Conservation (phyloP, 2,888 invertebrate species). For the Ctena decussata region DNA sequence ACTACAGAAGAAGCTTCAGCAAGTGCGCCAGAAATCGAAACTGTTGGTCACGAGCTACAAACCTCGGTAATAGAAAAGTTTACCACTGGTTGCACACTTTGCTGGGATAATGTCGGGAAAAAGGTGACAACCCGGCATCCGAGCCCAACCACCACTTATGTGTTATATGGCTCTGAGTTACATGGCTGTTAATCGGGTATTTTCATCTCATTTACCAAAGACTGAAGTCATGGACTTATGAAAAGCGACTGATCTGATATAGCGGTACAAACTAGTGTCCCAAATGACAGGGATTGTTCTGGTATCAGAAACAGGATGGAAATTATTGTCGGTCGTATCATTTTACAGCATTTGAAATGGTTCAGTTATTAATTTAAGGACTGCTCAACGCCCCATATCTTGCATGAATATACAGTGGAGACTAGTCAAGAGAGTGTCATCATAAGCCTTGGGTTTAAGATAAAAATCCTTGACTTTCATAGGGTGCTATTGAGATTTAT, state of each 20-base stretch:
- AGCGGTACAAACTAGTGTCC: constrained; percentile 5
- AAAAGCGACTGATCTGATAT: constrained; percentile 20
- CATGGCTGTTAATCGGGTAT: constrained; percentile 38
- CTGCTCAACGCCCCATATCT: constrained; percentile 18
- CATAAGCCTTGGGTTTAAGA: constrained; percentile 45
- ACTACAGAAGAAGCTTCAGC: neutral
- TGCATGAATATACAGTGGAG: constrained; percentile 36
- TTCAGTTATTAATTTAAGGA: constrained; percentile 35
- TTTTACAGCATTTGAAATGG: constrained; percentile 36
- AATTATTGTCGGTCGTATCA: constrained; percentile 37
- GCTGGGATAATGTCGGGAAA: constrained; percentile 57
- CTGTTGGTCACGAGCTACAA: neutral
- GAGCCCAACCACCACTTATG: constrained; percentile 4
- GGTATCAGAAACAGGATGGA: constrained; percentile 21
- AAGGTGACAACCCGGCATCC: constrained; percentile 38
- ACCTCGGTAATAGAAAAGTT: neutral
- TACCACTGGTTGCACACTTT: constrained; percentile 42
- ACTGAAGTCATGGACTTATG: neutral
- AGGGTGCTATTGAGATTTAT: constrained; percentile 43
- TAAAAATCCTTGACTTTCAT: constrained; percentile 42
- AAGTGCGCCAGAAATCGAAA: neutral
- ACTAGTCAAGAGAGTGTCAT: constrained; percentile 32
- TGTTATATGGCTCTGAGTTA: constrained; percentile 57
- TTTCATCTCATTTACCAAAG: constrained; percentile 1
- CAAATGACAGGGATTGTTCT: constrained; percentile 18